Evolutionary conservation across 2,888 invertebrate species (phyloP).

Genomic region (Tanytarsus gracilentus): DNA sequence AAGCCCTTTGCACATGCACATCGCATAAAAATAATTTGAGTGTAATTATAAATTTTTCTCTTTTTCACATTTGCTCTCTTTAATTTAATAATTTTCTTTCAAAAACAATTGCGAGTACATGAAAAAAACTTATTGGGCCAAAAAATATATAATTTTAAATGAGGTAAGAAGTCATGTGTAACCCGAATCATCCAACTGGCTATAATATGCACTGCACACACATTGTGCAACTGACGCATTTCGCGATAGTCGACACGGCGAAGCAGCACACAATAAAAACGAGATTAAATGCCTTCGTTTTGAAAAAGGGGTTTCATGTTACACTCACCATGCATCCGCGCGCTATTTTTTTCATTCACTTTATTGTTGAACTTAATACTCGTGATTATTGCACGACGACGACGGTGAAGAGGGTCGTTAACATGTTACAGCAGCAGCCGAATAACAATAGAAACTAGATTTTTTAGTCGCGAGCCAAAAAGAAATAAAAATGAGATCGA

Average conservation of each 20-base stretch:
- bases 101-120: no score
- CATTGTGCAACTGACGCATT: conserved; percentile 25
- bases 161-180: conserved; percentile 13
- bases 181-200: conserved; percentile 13
- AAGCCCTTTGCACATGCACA: no score
- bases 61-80: no score
- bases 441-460: conserved; percentile 15
- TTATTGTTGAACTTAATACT: no score
- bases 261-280: conserved; percentile 14
- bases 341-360: no score
- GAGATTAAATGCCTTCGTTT: conserved; percentile 10
- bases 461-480: conserved; percentile 26
- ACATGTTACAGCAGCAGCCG: background rate
- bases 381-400: no score
- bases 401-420: conserved; percentile 23
- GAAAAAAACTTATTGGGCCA: no score
- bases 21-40: no score
- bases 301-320: conserved; percentile 18
- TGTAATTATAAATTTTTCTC: no score
- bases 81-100: no score
- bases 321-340: no score
- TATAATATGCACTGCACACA: conserved; percentile 2
- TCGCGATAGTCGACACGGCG: conserved; percentile 20
- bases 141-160: no score
- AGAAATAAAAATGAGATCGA: background rate